Evolutionary conservation across 1,140 invertebrate genomes (phyloP), one percentile per base, ranked within the genome.

Genomic region (Cryptotermes secundus): DNA sequence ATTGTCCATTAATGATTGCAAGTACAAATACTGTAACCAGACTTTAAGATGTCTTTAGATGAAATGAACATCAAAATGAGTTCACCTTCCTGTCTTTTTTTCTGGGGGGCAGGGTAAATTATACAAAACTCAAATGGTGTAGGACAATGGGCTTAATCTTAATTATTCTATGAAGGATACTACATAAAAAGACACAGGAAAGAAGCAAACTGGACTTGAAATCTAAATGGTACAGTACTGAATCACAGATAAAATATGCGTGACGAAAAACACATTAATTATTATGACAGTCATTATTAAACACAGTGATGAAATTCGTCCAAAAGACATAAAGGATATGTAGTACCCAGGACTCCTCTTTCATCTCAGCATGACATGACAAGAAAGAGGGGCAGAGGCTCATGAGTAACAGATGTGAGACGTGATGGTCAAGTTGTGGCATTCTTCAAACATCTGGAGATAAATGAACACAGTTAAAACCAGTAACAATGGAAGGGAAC

Each of bases 161-260:
- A 49, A 49, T 49, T 49, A 19, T 14, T 49, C 19, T 49, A 49
- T 49, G 16, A 49, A 49, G 45, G 45, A 49, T 49, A 19, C 16
- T 49, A 49, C 14, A 10, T 31, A 72, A 12, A 31, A 65, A 65
- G 59, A 16, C 59, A 72, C 14, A 72, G n/a, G 14, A 72, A 72
- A 26, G n/a, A 72, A 72, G 59, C 7, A 72, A 31, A 72, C 59
- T 72, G 59, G 59, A 26, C 7, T 12, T 14, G 59, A 31, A n/a
- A 72, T 72, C 59, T 72, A 72, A 31, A n/a, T 72, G 59, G n/a
- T 72, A 72, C 59, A 72, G 26, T 72, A 72, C 53, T 83, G 38
- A 83, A 83, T 83, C 59, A 83, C 53, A 83, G 83, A 72, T 59
- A 83, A 83, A 83, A 83, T 36, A 53, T 45, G 79, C 34, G 34